Evolutionary conservation across 1,140 invertebrate species (phyloP), one percentile per base, ranked within the genome.

Genomic region (Lysiphlebus fabarum): DNA sequence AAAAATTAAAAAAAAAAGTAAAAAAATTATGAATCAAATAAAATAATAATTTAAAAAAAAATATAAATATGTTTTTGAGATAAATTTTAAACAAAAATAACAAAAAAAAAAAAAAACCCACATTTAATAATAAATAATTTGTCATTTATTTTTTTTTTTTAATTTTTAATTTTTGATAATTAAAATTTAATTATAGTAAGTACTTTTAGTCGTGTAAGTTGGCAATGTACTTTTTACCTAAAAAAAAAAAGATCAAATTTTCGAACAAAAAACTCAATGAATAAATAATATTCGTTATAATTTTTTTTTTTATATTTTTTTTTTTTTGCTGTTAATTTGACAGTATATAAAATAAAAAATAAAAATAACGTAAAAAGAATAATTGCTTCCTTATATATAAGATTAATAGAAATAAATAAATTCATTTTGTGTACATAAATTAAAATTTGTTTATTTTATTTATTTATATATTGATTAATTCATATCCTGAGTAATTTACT

Each of bases 161-260:
- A 73, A 74, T 73, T 70, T 70, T 17, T 17, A 17, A 17, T 17
- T 70, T 64, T 72, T 63, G 71, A 66, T 73, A 71, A 66, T 54
- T 72, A 67, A 71, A 62, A 61, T 68, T 67, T 66, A 65, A 17
- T 17, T 17, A 17, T 17, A 17, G 17, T 17, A 17, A 50, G 43
- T 61, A 63, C 45, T 62, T 56, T n/a, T 68, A 68, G 59, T 62
- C 43, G 51, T 66, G 58, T 70, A 68, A 73, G 67, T 65, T 70
- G 70, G 70, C 72, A 73, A 70, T 74, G 67, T 76, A 70, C 68
- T 74, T 74, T 73, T 72, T 74, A 73, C 67, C 68, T 53, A 53
- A 62, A 62, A 62, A 62, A 63, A 50, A 64, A 63, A 65, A 37
- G 50, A 57, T 42, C 36, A 14, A 11, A n/a, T n/a, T n/a, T n/a